Base-by-base conservation (phyloP, 2,797 vertebrate species). In the Mormyrus proboscirostris region DNA sequence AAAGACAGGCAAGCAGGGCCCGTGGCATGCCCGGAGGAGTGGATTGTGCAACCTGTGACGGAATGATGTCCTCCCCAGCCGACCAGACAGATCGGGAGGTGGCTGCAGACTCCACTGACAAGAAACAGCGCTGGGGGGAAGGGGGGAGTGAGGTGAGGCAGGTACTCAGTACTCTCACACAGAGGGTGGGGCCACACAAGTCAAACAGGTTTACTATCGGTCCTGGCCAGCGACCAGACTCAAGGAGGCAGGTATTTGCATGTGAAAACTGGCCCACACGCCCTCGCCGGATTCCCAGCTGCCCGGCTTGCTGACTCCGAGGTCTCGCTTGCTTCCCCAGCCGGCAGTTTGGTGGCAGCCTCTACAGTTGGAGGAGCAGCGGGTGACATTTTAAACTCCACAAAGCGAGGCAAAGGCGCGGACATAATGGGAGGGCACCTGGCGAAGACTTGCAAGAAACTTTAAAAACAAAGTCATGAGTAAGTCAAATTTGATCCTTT, bases 181-280 rank as follows among this genome's bases (percentile, higher is more conserved):
- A 88, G 29, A 8, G 90, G 96, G 96, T 86, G 95, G 94, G 95
- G 94, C 94, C 88, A 91, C 90, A 88, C 69, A 88, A 90, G 90
- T 94, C 89, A 94, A 96, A 96, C 96, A 95, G 95, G 96, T 97
- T 96, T 95, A 93, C 92, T 92, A 84, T 91, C 90, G 93, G 93
- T 92, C 93, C 92, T 92, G 89, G 94, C 92, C 90, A 90, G 90
- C 84, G 79, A 94, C 92, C 95, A 92, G 92, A 93, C 93, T 95
- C 92, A 55, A 91, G 94, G 89, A 16, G 90, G 92, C 94, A 92
- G 88, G 76, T 93, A 93, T 92, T 93, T 95, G 94, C 97, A 95
- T 97, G 98, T 96, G 93, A 95, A 93, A 95, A 97, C 98, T 95
- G 91, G 97, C 96, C 95, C 95, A 94, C 95, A 95, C 97, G 95